Evolutionary conservation across 2,113 vertebrate species (phyloP), one percentile per base, ranked within the genome.

Genomic region (Apodemus sylvaticus): DNA sequence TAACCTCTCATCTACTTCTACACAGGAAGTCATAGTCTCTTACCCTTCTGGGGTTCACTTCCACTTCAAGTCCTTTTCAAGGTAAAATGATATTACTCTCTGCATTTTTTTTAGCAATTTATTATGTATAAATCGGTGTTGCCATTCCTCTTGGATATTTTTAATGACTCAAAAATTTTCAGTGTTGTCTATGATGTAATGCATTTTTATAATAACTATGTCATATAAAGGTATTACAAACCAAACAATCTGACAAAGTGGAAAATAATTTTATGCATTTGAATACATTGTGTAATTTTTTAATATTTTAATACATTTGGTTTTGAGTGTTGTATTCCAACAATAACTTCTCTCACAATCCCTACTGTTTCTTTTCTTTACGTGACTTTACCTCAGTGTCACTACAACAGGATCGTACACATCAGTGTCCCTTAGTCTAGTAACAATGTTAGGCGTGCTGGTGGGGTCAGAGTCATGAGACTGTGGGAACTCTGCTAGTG

Each of bases 31-130:
- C 68, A 48, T 16, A 36, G 51, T 12, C 34, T 55, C 79, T 81
- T 73, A 60, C 14, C 12, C 12, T 74, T 86, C 51, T 62, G 29
- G 88, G 48, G 13, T 22, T 66, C 11, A 91, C 53, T 42, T 91
- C 24, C 29, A 71, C 10, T 77, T 60, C 45, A 93, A 26, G 10
- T 70, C 24, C 60, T 91, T 95, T 91, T 64, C 66, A 82, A 89
- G 26, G n/a, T 89, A 73, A 39, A 22, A 12, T 79, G 58, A 76
- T 36, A 77, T 64, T 77, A 70, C 6, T 93, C 68, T 92, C n/a
- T 51, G 1, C 26, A 62, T n/a, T 94, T 94, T 94, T 94, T 48
- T 94, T n/a, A 91, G 42, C 5, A 2, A 90, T 77, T 92, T 91
- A 58, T 73, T 29, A 39, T 86, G 7, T 13, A 1, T 22, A 93